Evolutionary conservation across 2,888 invertebrate genomes (phyloP), one percentile per base, ranked within the genome.

Genomic region (Zaprionus obscuricornis): DNA sequence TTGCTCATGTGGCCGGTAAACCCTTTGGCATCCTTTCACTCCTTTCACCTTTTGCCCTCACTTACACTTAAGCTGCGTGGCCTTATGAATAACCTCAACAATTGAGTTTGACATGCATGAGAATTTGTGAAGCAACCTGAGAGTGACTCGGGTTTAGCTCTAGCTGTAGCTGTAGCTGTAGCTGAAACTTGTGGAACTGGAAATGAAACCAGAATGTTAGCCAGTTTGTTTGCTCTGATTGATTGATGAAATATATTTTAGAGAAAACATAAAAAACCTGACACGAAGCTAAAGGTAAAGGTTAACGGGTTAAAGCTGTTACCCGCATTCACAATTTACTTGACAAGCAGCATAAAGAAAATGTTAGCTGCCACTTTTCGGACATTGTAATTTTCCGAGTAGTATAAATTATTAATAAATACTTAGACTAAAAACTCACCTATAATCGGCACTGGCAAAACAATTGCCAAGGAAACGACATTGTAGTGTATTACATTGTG

Each of bases 401-500:
- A n/a, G n/a, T n/a, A n/a, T n/a, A n/a, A n/a, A n/a, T n/a, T n/a
- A n/a, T n/a, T n/a, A n/a, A n/a, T 27, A 27, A 2, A 10, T 2
- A 27, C 2, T 27, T 2, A 6, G 13, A 31, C 11, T 31, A 5
- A 7, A n/a, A 10, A 42, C 95, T 94, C 88, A 96, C 96, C 93
- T 92, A 88, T 93, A 96, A 88, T 96, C 93, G 7, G 91, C 88
- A 34, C 90, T 92, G 3, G 94, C 95, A 86, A 93, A 94, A 89
- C 97, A 97, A 88, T 96, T 93, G 8, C 97, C 97, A n/a, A 96
- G 92, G 71, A 95, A 95, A 0, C 96, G 94, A 87, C 97, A 97
- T 76, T 94, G 94, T 70, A 94, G 92, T 54, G 96, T 94, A 62
- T 95, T 95, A 89, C 97, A 97, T 14, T 94, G 93, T 37, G 92